phyloP scores from a whole-genome alignment of 2,797 vertebrate species.

The Poeciliopsis presidionis region DNA sequence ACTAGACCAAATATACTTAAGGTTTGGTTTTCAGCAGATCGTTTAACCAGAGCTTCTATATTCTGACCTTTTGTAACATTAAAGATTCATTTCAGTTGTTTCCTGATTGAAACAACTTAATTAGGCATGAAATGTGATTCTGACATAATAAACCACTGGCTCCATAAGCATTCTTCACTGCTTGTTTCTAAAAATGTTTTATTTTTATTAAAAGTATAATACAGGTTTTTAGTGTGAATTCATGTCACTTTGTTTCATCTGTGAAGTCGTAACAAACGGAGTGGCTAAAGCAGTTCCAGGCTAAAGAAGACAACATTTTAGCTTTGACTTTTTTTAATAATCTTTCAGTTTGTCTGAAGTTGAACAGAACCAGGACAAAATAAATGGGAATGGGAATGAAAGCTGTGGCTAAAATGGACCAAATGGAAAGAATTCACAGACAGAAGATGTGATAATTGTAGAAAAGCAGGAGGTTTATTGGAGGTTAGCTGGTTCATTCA shows the following conservation, averaged over 20 bases:
- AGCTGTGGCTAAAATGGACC: neutral
- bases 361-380: neutral
- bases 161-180: neutral
- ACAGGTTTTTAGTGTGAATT: neutral
- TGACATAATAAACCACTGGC: neutral
- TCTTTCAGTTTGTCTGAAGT: neutral
- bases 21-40: too few relatives aligned
- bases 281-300: neutral
- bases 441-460: constrained; percentile 42
- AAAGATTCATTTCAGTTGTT: neutral
- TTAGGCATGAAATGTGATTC: neutral
- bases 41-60: neutral
- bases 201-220: neutral
- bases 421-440: neutral
- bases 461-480: constrained; percentile 78
- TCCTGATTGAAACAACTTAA: too few relatives aligned
- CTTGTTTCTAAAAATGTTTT: neutral
- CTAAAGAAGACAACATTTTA: neutral
- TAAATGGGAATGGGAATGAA: neutral
- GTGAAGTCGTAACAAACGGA: neutral
- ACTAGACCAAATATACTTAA: too few relatives aligned
- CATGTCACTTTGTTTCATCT: neutral
- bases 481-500: constrained; percentile 31
- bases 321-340: neutral
- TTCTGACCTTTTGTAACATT: neutral